A percentile compares a stretch with the other conserved stretches of the same genome.
These are phyloP conservation scores for Automeris io DNA, from an alignment of 2,888 invertebrate genomes.

Conservation along the genomic window DNA sequence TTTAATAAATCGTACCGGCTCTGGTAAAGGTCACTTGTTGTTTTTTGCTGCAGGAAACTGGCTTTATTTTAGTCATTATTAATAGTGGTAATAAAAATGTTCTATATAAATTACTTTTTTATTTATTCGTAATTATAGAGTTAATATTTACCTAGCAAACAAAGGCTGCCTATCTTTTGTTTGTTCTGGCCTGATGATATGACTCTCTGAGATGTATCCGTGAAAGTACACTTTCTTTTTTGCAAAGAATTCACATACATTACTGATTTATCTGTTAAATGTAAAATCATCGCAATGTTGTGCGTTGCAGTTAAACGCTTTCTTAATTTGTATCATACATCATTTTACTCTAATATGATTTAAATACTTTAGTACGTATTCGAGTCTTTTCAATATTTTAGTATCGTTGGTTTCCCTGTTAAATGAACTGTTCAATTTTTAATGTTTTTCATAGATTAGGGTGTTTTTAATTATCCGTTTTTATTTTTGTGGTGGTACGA, in stretches of 20 bases:
- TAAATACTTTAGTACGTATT: background rate
- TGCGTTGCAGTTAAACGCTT: constrained; percentile 14
- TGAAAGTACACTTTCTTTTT: constrained; percentile 57
- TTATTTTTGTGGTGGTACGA: no score
- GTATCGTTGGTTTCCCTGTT: no score
- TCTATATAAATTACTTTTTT: no score
- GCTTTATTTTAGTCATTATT: no score
- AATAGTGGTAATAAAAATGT: no score
- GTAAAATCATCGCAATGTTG: constrained; percentile 15
- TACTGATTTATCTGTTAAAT: constrained; percentile 28
- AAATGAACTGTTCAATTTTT: no score
- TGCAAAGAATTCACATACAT: constrained; percentile 39
- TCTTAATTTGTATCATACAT: constrained; percentile 18
- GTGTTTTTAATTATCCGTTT: no score
- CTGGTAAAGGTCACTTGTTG: constrained; percentile 28
- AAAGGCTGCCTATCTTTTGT: background rate
- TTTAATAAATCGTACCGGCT: constrained; percentile 21
- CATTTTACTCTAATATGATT: background rate
- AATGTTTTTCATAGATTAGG: no score
- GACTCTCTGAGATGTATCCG: constrained; percentile 28
- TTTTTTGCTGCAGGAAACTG: constrained; percentile 19
- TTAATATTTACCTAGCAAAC: no score
- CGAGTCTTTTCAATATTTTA: no score
- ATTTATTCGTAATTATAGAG: no score
- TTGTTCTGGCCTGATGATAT: constrained; percentile 1